Evolutionary conservation across 2,888 invertebrate species (phyloP).

Genomic region (Hyppa rectilinea): DNA sequence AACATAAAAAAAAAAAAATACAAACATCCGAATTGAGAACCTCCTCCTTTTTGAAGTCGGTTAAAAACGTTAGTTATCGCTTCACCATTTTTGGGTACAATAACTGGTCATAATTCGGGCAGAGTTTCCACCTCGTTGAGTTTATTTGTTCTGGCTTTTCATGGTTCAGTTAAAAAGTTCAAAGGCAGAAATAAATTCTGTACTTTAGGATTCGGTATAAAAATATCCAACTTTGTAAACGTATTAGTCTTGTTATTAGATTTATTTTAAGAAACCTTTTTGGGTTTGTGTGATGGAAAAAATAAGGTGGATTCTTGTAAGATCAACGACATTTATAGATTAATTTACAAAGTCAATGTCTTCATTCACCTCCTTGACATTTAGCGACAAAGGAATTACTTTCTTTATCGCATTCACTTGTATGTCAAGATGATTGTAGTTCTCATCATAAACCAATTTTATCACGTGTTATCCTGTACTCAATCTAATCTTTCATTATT

Average conservation of each 20-base stretch:
- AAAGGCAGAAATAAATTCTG: slow-evolving; percentile 32
- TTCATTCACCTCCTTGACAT: slow-evolving; percentile 48
- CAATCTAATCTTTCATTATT: slow-evolving; percentile 61
- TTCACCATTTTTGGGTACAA: slow-evolving; percentile 74
- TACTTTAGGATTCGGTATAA: slow-evolving; percentile 15
- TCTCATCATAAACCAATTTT: slow-evolving; percentile 50
- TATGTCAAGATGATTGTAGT: slow-evolving; percentile 44
- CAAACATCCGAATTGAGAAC: too few species aligned
- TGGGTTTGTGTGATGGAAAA: neutral
- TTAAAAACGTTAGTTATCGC: too few species aligned
- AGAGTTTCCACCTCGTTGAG: slow-evolving; percentile 65
- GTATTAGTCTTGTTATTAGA: neutral
- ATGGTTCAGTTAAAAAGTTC: slow-evolving; percentile 48
- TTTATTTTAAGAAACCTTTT: slow-evolving; percentile 24
- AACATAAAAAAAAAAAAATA: too few species aligned
- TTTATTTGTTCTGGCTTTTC: slow-evolving; percentile 66
- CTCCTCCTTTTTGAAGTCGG: too few species aligned
- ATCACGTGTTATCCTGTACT: slow-evolving; percentile 54
- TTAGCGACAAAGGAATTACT: slow-evolving; percentile 43
- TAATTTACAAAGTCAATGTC: slow-evolving; percentile 34
- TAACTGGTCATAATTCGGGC: slow-evolving; percentile 62
- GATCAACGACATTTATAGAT: slow-evolving; percentile 14
- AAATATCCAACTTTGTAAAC: neutral
- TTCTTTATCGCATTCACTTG: slow-evolving; percentile 43
- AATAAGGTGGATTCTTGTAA: neutral